Evolutionary conservation across 2,888 invertebrate genomes (phyloP).

Genomic region (Sabatieria punctata): DNA sequence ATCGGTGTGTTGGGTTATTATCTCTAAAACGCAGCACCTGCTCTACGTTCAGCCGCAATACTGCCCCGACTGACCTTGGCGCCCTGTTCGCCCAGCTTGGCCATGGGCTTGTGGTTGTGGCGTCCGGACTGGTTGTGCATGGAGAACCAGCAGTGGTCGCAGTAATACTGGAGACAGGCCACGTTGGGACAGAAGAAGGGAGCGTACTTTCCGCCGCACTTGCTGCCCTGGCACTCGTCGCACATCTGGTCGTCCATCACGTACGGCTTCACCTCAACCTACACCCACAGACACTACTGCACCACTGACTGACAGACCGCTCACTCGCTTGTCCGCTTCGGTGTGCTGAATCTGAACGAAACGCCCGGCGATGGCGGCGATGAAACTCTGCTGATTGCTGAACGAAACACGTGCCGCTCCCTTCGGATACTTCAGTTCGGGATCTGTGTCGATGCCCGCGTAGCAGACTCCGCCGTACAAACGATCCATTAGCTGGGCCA

Average conservation of each 20-base stretch:
- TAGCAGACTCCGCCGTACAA: conserved; percentile 95
- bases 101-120: conserved; percentile 96
- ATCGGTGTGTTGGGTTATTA: no score
- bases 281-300: conserved; percentile 8
- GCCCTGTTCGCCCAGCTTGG: no score
- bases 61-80: no score
- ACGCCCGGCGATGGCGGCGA: conserved; percentile 91
- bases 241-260: conserved; percentile 98
- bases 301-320: neutral
- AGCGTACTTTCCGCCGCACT: conserved; percentile 95
- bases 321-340: conserved; percentile 22
- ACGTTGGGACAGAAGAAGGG: conserved; percentile 99
- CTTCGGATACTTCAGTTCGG: no score
- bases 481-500: conserved; percentile 97
- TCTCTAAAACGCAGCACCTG: no score
- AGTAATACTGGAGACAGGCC: no score
- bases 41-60: no score
- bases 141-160: conserved; percentile 20
- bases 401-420: conserved; percentile 95
- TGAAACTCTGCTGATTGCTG: no score
- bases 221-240: conserved; percentile 85
- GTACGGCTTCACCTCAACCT: conserved; percentile 88
- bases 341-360: conserved; percentile 89
- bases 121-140: conserved; percentile 91
- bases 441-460: conserved; percentile 97